These are phyloP conservation scores for Teleiodes luculella DNA, from an alignment of 2,888 invertebrate species.

Conservation along the genomic window DNA sequence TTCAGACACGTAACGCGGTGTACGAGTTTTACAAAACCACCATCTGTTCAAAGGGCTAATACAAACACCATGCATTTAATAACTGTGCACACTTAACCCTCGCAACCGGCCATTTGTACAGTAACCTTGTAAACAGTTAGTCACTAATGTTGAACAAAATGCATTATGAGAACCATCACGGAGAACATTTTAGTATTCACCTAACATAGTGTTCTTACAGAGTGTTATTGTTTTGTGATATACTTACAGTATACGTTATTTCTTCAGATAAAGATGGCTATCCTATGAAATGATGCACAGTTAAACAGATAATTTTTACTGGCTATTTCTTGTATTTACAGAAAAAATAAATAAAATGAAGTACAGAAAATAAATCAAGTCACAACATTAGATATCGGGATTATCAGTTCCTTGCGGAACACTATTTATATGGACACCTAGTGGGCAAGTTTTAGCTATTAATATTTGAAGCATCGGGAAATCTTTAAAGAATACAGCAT, in stretches of 20 bases:
- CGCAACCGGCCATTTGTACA: slow-evolving; percentile 39
- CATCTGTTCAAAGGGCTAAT: slow-evolving; percentile 58
- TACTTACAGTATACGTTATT: slow-evolving; percentile 79
- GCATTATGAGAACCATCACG: slow-evolving; percentile 49
- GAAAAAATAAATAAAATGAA: slow-evolving; percentile 58
- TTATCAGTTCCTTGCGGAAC: slow-evolving; percentile 28
- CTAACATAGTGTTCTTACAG: slow-evolving; percentile 75
- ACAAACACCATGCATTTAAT: slow-evolving; percentile 69
- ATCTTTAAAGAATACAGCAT: slow-evolving; percentile 8
- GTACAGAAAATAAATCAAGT: slow-evolving; percentile 42
- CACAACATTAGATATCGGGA: slow-evolving; percentile 31
- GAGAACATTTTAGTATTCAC: slow-evolving; percentile 62
- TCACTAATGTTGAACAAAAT: slow-evolving; percentile 53
- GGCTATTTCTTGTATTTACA: slow-evolving; percentile 78
- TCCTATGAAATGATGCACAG: slow-evolving; percentile 87
- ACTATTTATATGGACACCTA: slow-evolving; percentile 22
- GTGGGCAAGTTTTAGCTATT: slow-evolving; percentile 24
- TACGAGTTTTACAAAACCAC: slow-evolving; percentile 54
- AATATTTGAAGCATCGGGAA: slow-evolving; percentile 22
- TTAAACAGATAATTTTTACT: slow-evolving; percentile 87
- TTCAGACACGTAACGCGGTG: slow-evolving; percentile 38
- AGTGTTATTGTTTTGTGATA: slow-evolving; percentile 78
- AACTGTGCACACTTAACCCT: slow-evolving; percentile 55
- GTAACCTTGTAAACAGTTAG: slow-evolving; percentile 41
- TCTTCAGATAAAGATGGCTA: slow-evolving; percentile 82